phyloP scores from a whole-genome alignment of 1,140 invertebrate species.

The Calliopsis andreniformis region DNA sequence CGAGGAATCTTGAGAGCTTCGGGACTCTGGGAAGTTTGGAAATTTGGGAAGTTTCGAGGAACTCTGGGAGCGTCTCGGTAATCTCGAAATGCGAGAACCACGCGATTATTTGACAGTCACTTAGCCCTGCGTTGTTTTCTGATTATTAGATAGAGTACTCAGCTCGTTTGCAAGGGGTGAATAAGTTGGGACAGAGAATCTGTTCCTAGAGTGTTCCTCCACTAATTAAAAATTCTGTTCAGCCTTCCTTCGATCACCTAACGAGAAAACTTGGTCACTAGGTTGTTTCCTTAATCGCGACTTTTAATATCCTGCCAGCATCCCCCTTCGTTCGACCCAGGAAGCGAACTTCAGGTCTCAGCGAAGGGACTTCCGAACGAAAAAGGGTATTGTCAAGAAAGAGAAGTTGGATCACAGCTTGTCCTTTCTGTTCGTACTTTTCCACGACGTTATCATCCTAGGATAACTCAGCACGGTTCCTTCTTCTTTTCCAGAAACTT shows the following conservation, averaged over 20 bases:
- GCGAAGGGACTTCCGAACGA: neutral
- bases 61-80: too few species aligned
- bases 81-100: neutral
- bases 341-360: too few species aligned
- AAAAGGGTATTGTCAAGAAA: neutral
- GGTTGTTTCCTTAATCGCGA: slow-evolving; percentile 11
- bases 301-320: slow-evolving; percentile 21
- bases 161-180: too few species aligned
- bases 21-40: neutral
- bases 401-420: neutral
- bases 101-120: neutral
- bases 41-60: neutral
- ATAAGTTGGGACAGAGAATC: too few species aligned
- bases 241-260: neutral
- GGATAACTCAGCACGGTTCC: neutral
- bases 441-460: neutral
- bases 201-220: neutral
- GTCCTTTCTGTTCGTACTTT: neutral
- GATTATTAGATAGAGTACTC: too few species aligned
- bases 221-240: neutral
- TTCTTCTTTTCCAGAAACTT: slow-evolving; percentile 5
- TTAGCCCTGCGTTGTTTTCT: too few species aligned
- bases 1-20: neutral
- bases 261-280: neutral
- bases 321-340: neutral